These are phyloP conservation scores for Chitala chitala DNA, from an alignment of 2,113 vertebrate species.

Conservation along the genomic window DNA sequence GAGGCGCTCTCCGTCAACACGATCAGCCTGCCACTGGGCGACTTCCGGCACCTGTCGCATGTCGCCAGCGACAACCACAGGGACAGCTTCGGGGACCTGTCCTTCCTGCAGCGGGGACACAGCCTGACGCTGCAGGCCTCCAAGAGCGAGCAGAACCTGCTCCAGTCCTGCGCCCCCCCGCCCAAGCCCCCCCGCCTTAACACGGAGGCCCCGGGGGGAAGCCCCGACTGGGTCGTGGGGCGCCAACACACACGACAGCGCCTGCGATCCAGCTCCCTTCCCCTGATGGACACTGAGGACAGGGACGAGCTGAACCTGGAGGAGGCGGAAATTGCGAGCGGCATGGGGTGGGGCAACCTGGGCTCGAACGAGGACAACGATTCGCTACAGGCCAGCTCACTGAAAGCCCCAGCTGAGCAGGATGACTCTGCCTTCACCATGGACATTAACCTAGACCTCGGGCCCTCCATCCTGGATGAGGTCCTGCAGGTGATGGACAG, in stretches of 20 bases:
- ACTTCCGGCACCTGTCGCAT: conserved; percentile 67
- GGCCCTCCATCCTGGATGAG: conserved; percentile 86
- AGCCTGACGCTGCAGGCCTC: conserved; percentile 58
- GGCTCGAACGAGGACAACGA: conserved; percentile 51
- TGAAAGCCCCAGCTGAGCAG: conserved; percentile 43
- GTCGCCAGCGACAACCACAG: conserved; percentile 47
- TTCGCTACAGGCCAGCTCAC: conserved; percentile 61
- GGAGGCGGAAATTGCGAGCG: conserved; percentile 37
- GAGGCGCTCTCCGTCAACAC: conserved; percentile 62
- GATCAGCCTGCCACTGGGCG: conserved; percentile 67
- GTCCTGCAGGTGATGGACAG: conserved; percentile 86
- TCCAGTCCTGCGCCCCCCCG: conserved; percentile 68
- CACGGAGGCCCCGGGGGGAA: conserved; percentile 58
- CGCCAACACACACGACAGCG: conserved; percentile 30
- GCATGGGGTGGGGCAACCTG: conserved; percentile 34
- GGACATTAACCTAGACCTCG: conserved; percentile 79
- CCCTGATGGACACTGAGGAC: conserved; percentile 53
- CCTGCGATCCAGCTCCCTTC: conserved; percentile 58
- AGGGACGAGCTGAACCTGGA: conserved; percentile 4
- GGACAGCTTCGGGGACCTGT: conserved; percentile 67
- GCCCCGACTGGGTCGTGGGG: conserved; percentile 29
- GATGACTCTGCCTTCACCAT: conserved; percentile 55
- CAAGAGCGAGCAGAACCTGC: conserved; percentile 74
- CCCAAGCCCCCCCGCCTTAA: conserved; percentile 88
- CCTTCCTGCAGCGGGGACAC: conserved; percentile 60